phyloP scores from a whole-genome alignment of 2,113 vertebrate species.

The Nothobranchius kuhntae region DNA sequence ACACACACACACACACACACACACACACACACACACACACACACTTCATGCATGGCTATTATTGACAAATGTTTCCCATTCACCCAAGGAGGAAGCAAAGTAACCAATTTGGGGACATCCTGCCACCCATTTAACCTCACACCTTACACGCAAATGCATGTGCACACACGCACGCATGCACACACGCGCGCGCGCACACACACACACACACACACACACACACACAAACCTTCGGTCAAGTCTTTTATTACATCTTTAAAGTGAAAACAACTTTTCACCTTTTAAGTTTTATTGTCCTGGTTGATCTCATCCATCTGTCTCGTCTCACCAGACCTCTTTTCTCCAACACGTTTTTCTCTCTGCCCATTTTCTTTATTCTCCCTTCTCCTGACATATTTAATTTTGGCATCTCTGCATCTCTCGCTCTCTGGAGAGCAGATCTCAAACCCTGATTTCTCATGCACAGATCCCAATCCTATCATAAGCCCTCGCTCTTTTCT shows the following conservation, averaged over 20 bases:
- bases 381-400: conserved; percentile 22
- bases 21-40: conserved; percentile 11
- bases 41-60: conserved; percentile 44
- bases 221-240: conserved; percentile 22
- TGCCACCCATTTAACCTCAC: conserved; percentile 61
- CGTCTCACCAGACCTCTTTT: conserved; percentile 6
- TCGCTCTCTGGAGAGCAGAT: conserved; percentile 25
- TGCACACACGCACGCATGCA: conserved; percentile 7
- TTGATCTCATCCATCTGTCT: conserved; percentile 37
- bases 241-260: conserved; percentile 21
- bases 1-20: conserved; percentile 12
- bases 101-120: conserved; percentile 42
- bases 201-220: conserved; percentile 8
- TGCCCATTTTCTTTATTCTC: conserved; percentile 17
- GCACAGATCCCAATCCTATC: conserved; percentile 1
- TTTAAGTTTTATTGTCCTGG: conserved; percentile 49
- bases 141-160: conserved; percentile 8
- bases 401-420: conserved; percentile 33
- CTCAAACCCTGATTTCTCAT: conserved; percentile 33
- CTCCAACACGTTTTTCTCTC: background rate
- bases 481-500: conserved; percentile 16
- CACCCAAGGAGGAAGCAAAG: conserved; percentile 56
- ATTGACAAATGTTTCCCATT: conserved; percentile 68
- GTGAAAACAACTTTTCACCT: conserved; percentile 34
- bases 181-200: conserved; percentile 6